Evolutionary conservation across 2,888 invertebrate genomes (phyloP).

Genomic region (Euproctis similis): DNA sequence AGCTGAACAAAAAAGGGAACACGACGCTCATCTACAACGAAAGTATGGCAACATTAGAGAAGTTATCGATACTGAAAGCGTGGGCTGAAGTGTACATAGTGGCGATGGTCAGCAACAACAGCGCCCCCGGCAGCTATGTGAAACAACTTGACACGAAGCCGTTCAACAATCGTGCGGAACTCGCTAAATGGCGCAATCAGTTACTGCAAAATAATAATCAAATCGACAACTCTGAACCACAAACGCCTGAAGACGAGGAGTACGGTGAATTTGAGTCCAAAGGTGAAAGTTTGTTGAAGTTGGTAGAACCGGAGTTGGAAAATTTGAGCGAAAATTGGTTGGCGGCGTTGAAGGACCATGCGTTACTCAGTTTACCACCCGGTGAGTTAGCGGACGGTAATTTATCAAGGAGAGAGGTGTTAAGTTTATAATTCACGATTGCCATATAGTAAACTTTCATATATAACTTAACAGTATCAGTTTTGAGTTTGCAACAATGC

Average conservation of each 20-base stretch:
- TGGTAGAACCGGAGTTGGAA: conserved; percentile 95
- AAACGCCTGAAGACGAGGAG: conserved; percentile 65
- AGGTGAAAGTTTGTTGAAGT: conserved; percentile 87
- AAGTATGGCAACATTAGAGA: conserved; percentile 96
- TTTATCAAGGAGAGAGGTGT: no score
- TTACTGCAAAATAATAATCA: conserved; percentile 48
- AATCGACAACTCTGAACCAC: conserved; percentile 43
- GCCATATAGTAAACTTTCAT: no score
- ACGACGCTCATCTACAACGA: conserved; percentile 92
- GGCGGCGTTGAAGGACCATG: conserved; percentile 95
- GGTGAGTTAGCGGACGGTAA: no score
- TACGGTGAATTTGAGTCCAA: conserved; percentile 85
- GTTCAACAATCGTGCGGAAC: conserved; percentile 52
- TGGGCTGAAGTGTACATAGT: conserved; percentile 99
- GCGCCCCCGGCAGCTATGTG: conserved; percentile 78
- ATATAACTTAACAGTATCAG: no score
- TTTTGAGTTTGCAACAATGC: no score
- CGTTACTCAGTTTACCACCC: conserved; percentile 91
- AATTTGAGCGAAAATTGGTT: conserved; percentile 96
- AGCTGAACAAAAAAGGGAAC: conserved; percentile 85
- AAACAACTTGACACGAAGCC: conserved; percentile 64
- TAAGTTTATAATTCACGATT: no score
- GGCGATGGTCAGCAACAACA: conserved; percentile 88
- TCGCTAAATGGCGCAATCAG: conserved; percentile 61
- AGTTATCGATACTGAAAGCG: conserved; percentile 96